Conservation (phyloP, 2,888 invertebrate species). For the Aphidoletes aphidimyza region DNA sequence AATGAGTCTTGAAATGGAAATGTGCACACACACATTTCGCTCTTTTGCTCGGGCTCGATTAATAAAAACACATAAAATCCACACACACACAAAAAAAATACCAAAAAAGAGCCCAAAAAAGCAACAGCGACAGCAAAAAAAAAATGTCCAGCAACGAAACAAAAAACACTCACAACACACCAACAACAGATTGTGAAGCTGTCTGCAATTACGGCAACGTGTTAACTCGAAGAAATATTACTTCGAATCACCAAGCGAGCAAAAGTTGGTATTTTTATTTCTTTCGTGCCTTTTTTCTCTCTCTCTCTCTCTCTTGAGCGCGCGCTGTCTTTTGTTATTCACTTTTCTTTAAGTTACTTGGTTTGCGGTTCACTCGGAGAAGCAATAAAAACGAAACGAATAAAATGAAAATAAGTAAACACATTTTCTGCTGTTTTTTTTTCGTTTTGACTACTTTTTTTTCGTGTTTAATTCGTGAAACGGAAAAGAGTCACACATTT, state of each 20-base stretch:
- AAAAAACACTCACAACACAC: too few relatives aligned
- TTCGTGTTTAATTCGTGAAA: neutral
- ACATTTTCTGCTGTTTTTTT: conserved; percentile 39
- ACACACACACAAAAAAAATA: neutral
- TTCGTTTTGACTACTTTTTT: neutral
- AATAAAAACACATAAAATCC: conserved; percentile 24
- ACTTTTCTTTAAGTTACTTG: neutral
- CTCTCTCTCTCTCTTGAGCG: too few relatives aligned
- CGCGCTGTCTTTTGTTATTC: conserved; percentile 7
- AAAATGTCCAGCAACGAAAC: too few relatives aligned
- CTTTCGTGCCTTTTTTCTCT: conserved; percentile 28
- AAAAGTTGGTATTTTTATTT: conserved; percentile 45
- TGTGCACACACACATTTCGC: neutral
- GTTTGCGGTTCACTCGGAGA: conserved; percentile 28
- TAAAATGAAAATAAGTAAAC: conserved; percentile 47
- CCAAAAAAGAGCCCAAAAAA: neutral
- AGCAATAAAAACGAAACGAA: conserved; percentile 50
- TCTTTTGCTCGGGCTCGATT: neutral
- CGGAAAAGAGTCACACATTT: conserved; percentile 40
- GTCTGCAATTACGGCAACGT: conserved; percentile 40
- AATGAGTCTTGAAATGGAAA: conserved; percentile 5
- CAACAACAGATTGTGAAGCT: neutral
- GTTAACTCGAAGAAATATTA: conserved; percentile 49
- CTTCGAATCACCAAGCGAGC: conserved; percentile 41
- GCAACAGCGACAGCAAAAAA: too few relatives aligned